Base-by-base conservation (phyloP, 2,113 vertebrate genomes). In the Pogonocichla stellata region DNA sequence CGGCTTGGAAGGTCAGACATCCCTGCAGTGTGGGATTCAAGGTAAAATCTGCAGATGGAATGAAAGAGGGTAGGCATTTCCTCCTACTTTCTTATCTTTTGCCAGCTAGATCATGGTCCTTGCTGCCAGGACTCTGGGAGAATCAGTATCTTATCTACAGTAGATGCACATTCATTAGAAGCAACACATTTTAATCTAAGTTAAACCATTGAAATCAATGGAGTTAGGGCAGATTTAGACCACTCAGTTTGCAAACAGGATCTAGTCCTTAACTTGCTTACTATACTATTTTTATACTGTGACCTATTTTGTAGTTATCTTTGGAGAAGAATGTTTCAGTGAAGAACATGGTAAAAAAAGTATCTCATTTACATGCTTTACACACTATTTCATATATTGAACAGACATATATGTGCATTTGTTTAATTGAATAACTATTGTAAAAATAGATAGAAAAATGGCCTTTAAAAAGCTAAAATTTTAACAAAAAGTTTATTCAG, bases 241-340 rank as follows among this genome's bases (percentile, higher is more conserved):
- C 22, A 56, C 48, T 58, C 34, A 18, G 50, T 90, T 56, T 88
- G 56, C 54, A 69, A 92, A 95, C 22, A 88, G 74, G 80, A 80
- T 80, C 86, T 71, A 86, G 81, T 80, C 73, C 60, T 80, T 77
- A 71, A 48, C 15, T 93, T 95, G 80, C 83, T 92, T 95, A 87
- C 86, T 71, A 38, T 43, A 69, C 85, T 96, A 94, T 97, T 94
- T 96, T 97, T 95, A 91, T 54, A 61, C 78, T 75, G 40, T 97
- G 94, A 95, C 95, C 95, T 95, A 95, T 93, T 97, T 97, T 50
- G 81, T 33, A 93, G 78, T 92, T 93, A 89, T 88, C 64, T 97
- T 92, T 78, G 62, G 67, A 93, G 60, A 78, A 24, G 33, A 92
- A 90, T 43, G 28, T 61, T 92, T 94, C 94, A 78, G 69, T 85